phyloP scores from a whole-genome alignment of 1,140 invertebrate genomes.

The Apis laboriosa region DNA sequence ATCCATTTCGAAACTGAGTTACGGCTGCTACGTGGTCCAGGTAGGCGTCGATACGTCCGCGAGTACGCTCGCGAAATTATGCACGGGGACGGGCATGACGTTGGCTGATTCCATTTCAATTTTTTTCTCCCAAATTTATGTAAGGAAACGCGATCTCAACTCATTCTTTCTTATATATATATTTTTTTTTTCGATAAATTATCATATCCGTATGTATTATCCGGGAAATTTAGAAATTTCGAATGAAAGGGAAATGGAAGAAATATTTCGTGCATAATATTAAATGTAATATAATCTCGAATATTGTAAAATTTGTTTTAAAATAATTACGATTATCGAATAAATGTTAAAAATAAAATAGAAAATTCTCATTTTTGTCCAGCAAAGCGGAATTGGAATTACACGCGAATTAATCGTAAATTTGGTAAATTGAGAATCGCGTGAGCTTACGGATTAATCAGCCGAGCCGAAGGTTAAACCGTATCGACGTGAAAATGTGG shows the following conservation, averaged over 20 bases:
- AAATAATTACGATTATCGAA: no score
- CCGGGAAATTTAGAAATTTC: no score
- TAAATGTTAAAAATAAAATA: no score
- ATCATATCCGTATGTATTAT: no score
- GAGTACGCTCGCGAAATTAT: conserved; percentile 56
- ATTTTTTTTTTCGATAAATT: no score
- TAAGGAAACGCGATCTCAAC: background rate
- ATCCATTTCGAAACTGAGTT: conserved; percentile 66
- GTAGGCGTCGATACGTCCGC: conserved; percentile 58
- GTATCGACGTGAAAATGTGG: conserved; percentile 57
- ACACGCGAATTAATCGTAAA: background rate
- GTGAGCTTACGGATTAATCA: conserved; percentile 32
- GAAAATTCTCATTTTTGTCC: no score
- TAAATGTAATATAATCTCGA: no score
- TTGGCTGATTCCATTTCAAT: conserved; percentile 48
- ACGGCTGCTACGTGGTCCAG: conserved; percentile 64
- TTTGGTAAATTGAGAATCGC: background rate
- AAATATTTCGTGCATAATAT: no score
- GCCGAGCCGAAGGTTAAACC: background rate
- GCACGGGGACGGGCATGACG: conserved; percentile 27
- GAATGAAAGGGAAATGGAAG: no score
- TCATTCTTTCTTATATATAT: no score
- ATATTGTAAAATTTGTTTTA: no score
- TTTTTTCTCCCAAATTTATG: conserved; percentile 12
- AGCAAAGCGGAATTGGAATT: no score